Evolutionary conservation across 2,888 invertebrate species (phyloP).

Genomic region (Dicroscelio sp.): DNA sequence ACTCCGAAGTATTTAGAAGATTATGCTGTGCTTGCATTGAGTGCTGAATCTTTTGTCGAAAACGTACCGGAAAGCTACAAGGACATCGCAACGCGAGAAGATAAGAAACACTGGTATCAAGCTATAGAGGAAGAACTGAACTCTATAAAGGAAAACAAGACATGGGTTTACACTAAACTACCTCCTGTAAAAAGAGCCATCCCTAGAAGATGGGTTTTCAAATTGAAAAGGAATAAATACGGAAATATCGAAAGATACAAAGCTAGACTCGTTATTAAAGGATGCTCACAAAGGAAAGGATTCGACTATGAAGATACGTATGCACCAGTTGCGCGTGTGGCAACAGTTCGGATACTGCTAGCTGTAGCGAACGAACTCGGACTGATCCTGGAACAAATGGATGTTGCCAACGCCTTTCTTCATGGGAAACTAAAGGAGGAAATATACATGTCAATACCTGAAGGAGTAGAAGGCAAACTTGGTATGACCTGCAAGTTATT

Average conservation of each 20-base stretch:
- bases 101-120: slow-evolving; percentile 68
- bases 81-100: slow-evolving; percentile 55
- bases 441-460: slow-evolving; percentile 81
- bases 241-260: slow-evolving; percentile 82
- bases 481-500: not conserved
- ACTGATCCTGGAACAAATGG: slow-evolving; percentile 80
- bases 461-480: not conserved
- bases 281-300: slow-evolving; percentile 83
- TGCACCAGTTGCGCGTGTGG: slow-evolving; percentile 85
- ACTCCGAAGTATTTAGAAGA: slow-evolving; percentile 57
- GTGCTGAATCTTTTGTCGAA: slow-evolving; percentile 60
- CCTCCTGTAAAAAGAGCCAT: slow-evolving; percentile 48
- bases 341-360: slow-evolving; percentile 68
- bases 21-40: slow-evolving; percentile 56
- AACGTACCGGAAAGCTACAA: slow-evolving; percentile 64
- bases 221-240: slow-evolving; percentile 73
- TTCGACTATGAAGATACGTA: slow-evolving; percentile 86
- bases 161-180: slow-evolving; percentile 46
- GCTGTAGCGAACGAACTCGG: slow-evolving; percentile 66
- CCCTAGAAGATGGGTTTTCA: slow-evolving; percentile 79
- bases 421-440: slow-evolving; percentile 85
- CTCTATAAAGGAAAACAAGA: slow-evolving; percentile 59
- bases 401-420: slow-evolving; percentile 87
- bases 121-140: slow-evolving; percentile 64
- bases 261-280: slow-evolving; percentile 85